Evolutionary conservation across 1,140 invertebrate species (phyloP), one percentile per base, ranked within the genome.

Genomic region (Orchestia grillus): DNA sequence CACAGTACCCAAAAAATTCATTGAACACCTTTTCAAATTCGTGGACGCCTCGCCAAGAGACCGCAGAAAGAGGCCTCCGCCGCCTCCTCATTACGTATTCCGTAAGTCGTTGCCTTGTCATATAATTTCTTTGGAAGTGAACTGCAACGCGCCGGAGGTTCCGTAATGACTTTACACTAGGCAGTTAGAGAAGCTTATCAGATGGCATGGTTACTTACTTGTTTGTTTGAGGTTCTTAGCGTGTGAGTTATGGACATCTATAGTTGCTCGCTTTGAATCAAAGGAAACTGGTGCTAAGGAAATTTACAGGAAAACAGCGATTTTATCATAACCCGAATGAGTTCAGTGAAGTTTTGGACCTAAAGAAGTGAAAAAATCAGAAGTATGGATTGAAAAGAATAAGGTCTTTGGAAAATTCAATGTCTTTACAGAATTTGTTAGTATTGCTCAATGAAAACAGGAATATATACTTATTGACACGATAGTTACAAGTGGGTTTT

Each of bases 101-200:
- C 92, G 92, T 45, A 94, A 94, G 92, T 47, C 92, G 44, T 94
- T 44, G 92, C 8, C 43, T 45, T 94, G 92, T 94, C 92, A 94
- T 47, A 94, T 94, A 94, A 45, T 47, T 94, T 94, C 19, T 19
- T 44, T 94, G 45, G 43, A 6, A 47, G 43, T 45, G 43, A 47
- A 23, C 92, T 94, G 92, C 44, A 94, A 94, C 92, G 92, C 92
- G 92, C 36, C 36, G 43, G 92, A 47, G 92, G 44, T 94, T 94
- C 44, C 44, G 92, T 94, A 94, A 94, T 94, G 92, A 44, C 44
- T 94, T 94, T 47, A 94, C 44, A 94, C 92, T 19, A 44, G 44
- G 92, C 44, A 94, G 44, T 94, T 94, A 94, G 92, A 42, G 92
- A 40, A 42, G 92, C 43, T 94, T 94, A 94, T 94, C 92, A 94